These are phyloP conservation scores for Zaprionus gabonicus DNA, from an alignment of 1,140 invertebrate species.

Conservation along the genomic window DNA sequence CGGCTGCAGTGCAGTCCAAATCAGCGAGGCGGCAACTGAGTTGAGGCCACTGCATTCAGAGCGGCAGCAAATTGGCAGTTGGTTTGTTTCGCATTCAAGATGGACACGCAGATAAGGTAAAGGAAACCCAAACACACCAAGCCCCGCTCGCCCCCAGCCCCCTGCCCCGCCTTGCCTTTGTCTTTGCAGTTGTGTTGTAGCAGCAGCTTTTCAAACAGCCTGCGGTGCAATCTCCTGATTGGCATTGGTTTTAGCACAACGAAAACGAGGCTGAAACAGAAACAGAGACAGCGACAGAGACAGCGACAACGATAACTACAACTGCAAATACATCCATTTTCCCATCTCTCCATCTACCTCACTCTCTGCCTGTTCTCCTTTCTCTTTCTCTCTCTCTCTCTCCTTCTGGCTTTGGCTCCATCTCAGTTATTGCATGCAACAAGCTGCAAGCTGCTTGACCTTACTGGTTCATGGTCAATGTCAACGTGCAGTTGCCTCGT, in stretches of 20 bases:
- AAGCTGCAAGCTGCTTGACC: conserved; percentile 63
- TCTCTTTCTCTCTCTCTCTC: not conserved
- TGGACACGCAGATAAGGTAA: conserved; percentile 6
- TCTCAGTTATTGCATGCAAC: conserved; percentile 55
- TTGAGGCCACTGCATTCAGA: conserved; percentile 35
- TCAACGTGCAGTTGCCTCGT: conserved; percentile 31
- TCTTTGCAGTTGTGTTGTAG: not conserved
- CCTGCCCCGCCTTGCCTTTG: not conserved
- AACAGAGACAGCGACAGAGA: not conserved
- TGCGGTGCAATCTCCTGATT: conserved; percentile 42
- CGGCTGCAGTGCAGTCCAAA: no score
- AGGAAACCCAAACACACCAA: not conserved
- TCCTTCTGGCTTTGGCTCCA: not conserved
- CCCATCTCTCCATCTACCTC: not conserved
- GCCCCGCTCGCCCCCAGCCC: not conserved
- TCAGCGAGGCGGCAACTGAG: conserved; percentile 15
- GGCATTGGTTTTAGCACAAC: conserved; percentile 14
- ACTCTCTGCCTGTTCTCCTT: no score
- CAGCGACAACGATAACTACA: not conserved
- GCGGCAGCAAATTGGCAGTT: conserved; percentile 52
- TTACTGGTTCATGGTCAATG: conserved; percentile 61
- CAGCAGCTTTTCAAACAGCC: conserved; percentile 10
- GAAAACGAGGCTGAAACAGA: not conserved
- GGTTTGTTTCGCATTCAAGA: conserved; percentile 35
- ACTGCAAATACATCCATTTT: not conserved